Evolutionary conservation across 1,140 invertebrate species (phyloP).

Genomic region (Aleiodes sp.): DNA sequence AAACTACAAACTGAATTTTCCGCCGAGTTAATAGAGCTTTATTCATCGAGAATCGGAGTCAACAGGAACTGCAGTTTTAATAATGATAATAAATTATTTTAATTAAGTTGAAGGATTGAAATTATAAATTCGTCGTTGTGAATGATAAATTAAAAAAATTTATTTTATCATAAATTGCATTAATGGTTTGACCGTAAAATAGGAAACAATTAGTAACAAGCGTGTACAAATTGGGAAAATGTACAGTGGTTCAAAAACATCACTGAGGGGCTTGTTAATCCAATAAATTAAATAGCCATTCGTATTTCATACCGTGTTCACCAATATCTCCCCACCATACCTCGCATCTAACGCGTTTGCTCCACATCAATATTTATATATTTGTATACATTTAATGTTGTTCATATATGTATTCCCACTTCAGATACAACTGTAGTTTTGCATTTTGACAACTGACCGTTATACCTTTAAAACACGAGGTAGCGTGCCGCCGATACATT

Average conservation of each 20-base stretch:
- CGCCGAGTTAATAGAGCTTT: no score
- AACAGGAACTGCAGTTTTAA: no score
- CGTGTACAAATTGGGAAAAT: conserved; percentile 31
- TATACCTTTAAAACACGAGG: conserved; percentile 49
- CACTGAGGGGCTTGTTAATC: conserved; percentile 29
- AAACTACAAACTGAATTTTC: no score
- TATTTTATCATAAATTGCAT: not conserved
- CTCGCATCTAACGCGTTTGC: not conserved
- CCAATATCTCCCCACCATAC: not conserved
- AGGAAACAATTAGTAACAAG: conserved; percentile 28
- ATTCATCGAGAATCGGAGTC: no score
- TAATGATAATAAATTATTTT: no score
- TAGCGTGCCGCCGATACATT: conserved; percentile 48
- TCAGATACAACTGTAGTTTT: conserved; percentile 43
- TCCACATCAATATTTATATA: conserved; percentile 1
- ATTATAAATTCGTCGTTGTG: no score
- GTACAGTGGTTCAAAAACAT: conserved; percentile 11
- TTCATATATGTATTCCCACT: conserved; percentile 7
- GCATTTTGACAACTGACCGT: conserved; percentile 57
- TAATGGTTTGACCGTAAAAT: conserved; percentile 7
- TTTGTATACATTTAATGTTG: conserved; percentile 15
- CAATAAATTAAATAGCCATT: conserved; percentile 39
- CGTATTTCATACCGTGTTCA: conserved; percentile 3
- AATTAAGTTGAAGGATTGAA: no score
- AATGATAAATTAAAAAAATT: no score